Percentiles rank a stretch among this genome's conserved stretches.
phyloP scores from a whole-genome alignment of 2,888 invertebrate genomes.

The Pachydiplax longipennis region DNA sequence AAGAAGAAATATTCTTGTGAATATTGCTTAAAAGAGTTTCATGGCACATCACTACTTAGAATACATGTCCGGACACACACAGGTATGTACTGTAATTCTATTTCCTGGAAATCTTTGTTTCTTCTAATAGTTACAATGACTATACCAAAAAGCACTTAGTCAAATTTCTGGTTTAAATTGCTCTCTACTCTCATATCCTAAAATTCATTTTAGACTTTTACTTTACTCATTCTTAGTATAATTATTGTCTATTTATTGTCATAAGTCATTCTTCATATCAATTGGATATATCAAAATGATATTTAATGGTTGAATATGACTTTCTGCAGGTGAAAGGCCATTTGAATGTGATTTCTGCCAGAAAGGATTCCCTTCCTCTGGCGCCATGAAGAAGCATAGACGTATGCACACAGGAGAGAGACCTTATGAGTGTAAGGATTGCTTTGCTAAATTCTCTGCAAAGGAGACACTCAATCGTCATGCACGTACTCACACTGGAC shows the following conservation, averaged over 20 bases:
- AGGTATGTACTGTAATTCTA: slow-evolving; percentile 53
- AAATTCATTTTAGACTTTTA: too few relatives aligned
- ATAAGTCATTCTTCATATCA: too few relatives aligned
- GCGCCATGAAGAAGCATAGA: slow-evolving; percentile 55
- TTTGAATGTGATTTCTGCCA: slow-evolving; percentile 55
- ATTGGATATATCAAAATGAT: too few relatives aligned
- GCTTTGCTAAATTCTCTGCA: slow-evolving; percentile 78
- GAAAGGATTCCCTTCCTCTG: slow-evolving; percentile 55
- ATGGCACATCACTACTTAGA: slow-evolving; percentile 66
- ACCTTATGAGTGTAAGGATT: slow-evolving; percentile 61
- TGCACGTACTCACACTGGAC: slow-evolving; percentile 71
- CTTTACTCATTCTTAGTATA: too few relatives aligned
- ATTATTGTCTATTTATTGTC: too few relatives aligned
- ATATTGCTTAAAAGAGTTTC: slow-evolving; percentile 72
- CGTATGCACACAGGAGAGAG: slow-evolving; percentile 56
- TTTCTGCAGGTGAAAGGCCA: slow-evolving; percentile 53
- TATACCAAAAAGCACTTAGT: too few relatives aligned
- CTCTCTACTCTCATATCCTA: too few relatives aligned
- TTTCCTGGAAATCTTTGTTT: too few relatives aligned
- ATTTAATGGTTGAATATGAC: neutral
- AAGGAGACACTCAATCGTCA: slow-evolving; percentile 84
- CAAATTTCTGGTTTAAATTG: too few relatives aligned
- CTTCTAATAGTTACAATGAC: too few relatives aligned
- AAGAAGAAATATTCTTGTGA: slow-evolving; percentile 64
- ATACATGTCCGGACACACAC: slow-evolving; percentile 74